phyloP scores from a whole-genome alignment of 2,888 invertebrate genomes.

The Digitonthophagus gazella region DNA sequence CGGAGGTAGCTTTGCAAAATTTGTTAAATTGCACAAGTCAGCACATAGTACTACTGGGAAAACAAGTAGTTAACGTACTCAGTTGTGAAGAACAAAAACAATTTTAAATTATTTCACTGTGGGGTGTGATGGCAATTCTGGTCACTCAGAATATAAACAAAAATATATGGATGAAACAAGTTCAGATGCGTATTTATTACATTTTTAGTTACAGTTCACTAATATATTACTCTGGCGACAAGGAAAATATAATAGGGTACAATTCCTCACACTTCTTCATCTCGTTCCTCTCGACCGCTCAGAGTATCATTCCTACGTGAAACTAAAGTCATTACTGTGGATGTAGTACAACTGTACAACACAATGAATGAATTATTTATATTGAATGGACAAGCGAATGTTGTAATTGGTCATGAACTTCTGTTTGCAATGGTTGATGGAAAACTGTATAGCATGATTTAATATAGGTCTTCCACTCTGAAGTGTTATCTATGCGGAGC shows the following conservation, averaged over 20 bases:
- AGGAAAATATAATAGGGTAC: no score
- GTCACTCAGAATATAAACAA: conserved; percentile 29
- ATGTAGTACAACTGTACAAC: conserved; percentile 22
- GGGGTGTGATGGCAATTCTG: conserved; percentile 34
- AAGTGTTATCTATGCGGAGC: background rate
- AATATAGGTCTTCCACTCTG: background rate
- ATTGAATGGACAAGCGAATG: no score
- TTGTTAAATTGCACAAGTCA: conserved; percentile 32
- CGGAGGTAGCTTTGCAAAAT: conserved; percentile 32
- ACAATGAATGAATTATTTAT: no score
- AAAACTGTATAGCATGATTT: background rate
- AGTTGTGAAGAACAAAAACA: conserved; percentile 18
- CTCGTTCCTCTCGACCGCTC: conserved; percentile 31
- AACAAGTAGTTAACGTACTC: conserved; percentile 23
- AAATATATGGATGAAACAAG: conserved; percentile 26
- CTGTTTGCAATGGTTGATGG: conserved; percentile 2
- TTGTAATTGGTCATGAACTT: no score
- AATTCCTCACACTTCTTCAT: conserved; percentile 31
- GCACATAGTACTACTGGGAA: conserved; percentile 27
- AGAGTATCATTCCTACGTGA: conserved; percentile 29
- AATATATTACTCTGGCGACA: no score
- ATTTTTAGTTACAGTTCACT: conserved; percentile 31
- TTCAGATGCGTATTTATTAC: conserved; percentile 28
- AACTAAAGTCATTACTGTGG: conserved; percentile 19
- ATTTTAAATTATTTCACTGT: conserved; percentile 31